A percentile compares a stretch with the other conserved stretches of the same genome.
Conservation (phyloP, 2,888 invertebrate genomes). For the Hemaris fuciformis region DNA sequence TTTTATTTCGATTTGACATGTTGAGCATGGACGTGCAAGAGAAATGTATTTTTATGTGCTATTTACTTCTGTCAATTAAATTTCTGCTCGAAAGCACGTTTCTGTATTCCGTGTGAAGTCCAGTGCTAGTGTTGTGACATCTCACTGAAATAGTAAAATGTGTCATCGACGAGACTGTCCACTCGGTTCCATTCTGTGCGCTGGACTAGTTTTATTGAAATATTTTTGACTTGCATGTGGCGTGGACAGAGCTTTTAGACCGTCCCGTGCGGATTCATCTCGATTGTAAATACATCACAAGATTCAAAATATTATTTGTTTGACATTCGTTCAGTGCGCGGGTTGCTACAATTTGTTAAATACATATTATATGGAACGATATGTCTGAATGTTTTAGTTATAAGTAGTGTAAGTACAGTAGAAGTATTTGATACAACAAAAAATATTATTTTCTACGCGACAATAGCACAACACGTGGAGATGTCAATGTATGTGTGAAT, state of each 20-base stretch:
- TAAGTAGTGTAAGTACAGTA: constrained; percentile 48
- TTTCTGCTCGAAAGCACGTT: background rate
- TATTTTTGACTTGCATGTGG: background rate
- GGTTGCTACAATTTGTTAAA: constrained; percentile 25
- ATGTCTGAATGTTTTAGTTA: constrained; percentile 49
- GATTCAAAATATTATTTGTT: constrained; percentile 36
- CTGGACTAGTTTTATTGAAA: background rate
- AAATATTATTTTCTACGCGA: constrained; percentile 38
- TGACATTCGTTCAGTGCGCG: background rate
- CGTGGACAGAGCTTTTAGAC: background rate
- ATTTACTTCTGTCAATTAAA: background rate
- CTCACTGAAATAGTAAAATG: background rate
- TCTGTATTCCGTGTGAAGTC: background rate
- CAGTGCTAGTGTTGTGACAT: background rate
- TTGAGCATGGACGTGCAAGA: background rate
- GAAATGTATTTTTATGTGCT: background rate
- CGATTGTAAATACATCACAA: constrained; percentile 73
- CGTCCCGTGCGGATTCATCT: constrained; percentile 32
- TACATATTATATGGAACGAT: constrained; percentile 60
- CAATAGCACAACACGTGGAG: constrained; percentile 18
- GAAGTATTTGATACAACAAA: constrained; percentile 40
- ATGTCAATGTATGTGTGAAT: constrained; percentile 37
- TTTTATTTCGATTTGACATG: constrained; percentile 1
- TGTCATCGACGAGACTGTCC: background rate
- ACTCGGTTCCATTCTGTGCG: background rate